Evolutionary conservation across 1,140 invertebrate genomes (phyloP), one percentile per base, ranked within the genome.

Genomic region (Drosophila guanche): DNA sequence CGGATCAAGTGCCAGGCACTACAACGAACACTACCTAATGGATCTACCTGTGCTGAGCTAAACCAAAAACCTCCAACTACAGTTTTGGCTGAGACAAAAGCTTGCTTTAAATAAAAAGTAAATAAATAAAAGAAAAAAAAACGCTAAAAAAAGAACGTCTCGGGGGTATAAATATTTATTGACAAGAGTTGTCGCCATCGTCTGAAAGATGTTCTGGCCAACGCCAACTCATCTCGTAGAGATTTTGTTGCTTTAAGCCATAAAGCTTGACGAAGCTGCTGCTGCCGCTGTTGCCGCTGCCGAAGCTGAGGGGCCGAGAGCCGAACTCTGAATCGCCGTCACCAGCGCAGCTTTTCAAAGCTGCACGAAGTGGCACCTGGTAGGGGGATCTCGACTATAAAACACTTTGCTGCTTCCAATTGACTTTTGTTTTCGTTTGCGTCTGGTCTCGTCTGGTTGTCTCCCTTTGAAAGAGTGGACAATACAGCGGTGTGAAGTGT

Each of bases 391-490:
- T 63, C 48, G 76, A 61, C 83, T 86, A 86, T 86, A 86, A 86
- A 86, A 85, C 74, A 84, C 66, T 85, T 84, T 85, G 83, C 76
- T 54, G 62, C 66, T 84, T 69, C 76, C 76, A 80, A 80, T 78
- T 80, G 83, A 86, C 80, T 86, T 86, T 86, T 84, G 79, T 84
- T 86, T 86, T 86, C 83, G 83, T 89, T 91, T 85, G 77, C 86
- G 70, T 89, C 79, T 91, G 81, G 85, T 86, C 76, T 86, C 70
- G 86, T 90, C 81, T 90, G 90, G 90, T 91, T 89, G 79, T 77
- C 81, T 71, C 48, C 66, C 42, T 60, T 37, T 37, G 3, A 37
- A 37, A 37, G 33, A 37, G 33, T 76, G 73, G 76, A 58, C 79
- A 88, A 73, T 56, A 65, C 41, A 60, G 62, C 77, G 74, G 53